A percentile compares a stretch with the other conserved stretches of the same genome.
Conservation (phyloP, 2,888 invertebrate genomes). For the Standfussiana lucernea region DNA sequence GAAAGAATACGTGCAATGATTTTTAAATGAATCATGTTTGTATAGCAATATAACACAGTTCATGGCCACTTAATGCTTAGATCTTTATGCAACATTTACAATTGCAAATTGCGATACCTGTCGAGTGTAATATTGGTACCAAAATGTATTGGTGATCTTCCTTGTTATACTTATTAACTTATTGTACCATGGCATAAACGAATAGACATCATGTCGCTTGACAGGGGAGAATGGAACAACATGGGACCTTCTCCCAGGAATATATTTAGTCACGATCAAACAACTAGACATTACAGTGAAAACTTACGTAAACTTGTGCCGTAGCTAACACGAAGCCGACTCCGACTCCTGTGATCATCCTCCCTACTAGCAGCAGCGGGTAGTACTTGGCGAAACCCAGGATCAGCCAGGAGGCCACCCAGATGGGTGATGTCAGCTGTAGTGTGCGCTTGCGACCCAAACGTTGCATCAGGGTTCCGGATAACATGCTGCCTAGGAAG, state of each 20-base stretch:
- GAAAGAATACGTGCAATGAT: background rate
- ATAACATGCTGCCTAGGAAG: constrained; percentile 89
- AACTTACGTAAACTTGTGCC: constrained; percentile 92
- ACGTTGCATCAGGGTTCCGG: constrained; percentile 89
- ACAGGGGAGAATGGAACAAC: background rate
- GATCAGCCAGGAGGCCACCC: constrained; percentile 89
- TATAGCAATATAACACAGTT: background rate
- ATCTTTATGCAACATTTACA: constrained; percentile 1
- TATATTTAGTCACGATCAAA: background rate
- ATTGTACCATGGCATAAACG: background rate
- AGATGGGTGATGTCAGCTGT: constrained; percentile 88
- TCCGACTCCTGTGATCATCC: constrained; percentile 91
- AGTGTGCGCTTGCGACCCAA: constrained; percentile 89
- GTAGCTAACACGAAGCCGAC: constrained; percentile 91
- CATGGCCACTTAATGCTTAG: background rate
- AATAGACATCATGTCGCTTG: background rate
- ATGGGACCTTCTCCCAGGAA: background rate
- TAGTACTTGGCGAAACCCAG: constrained; percentile 88
- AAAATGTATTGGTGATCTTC: background rate
- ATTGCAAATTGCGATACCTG: background rate
- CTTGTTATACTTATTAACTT: background rate
- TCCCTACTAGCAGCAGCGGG: constrained; percentile 87
- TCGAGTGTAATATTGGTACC: background rate
- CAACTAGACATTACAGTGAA: background rate
- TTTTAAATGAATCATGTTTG: background rate